Conservation (phyloP, 2,888 invertebrate species). For the Hypsopygia costalis region DNA sequence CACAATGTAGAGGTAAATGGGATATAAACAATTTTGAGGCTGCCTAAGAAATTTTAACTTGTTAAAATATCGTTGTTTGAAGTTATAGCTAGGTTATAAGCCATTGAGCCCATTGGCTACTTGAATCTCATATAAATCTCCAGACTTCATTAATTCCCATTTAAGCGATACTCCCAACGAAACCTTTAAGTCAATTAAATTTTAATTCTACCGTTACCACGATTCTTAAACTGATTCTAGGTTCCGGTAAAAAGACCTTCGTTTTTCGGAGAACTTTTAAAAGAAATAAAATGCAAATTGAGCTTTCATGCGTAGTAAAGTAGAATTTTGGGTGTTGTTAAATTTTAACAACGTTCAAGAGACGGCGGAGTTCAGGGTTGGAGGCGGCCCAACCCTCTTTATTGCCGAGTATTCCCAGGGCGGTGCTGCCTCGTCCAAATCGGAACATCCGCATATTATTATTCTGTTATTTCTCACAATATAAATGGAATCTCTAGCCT, state of each 20-base stretch:
- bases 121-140: constrained; percentile 39
- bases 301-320: constrained; percentile 24
- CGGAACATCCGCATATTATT: constrained; percentile 45
- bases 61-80: no score
- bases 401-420: constrained; percentile 38
- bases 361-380: constrained; percentile 28
- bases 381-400: constrained; percentile 35
- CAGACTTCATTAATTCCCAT: constrained; percentile 41
- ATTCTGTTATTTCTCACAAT: constrained; percentile 40
- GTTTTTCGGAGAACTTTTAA: constrained; percentile 1
- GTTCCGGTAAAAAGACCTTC: no score
- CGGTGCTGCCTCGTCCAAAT: constrained; percentile 32
- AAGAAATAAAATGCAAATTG: constrained; percentile 38
- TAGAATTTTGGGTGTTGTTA: constrained; percentile 43
- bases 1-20: no score
- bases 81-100: no score
- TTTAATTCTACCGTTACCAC: no score
- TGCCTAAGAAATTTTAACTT: no score
- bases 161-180: constrained; percentile 26
- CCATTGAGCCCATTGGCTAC: constrained; percentile 32
- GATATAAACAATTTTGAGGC: no score
- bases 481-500: constrained; percentile 29
- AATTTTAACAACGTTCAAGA: constrained; percentile 47
- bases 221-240: not conserved
- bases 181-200: constrained; percentile 7